These are phyloP conservation scores for Melanotaenia boesemani DNA, from an alignment of 2,797 vertebrate species.

Conservation along the genomic window DNA sequence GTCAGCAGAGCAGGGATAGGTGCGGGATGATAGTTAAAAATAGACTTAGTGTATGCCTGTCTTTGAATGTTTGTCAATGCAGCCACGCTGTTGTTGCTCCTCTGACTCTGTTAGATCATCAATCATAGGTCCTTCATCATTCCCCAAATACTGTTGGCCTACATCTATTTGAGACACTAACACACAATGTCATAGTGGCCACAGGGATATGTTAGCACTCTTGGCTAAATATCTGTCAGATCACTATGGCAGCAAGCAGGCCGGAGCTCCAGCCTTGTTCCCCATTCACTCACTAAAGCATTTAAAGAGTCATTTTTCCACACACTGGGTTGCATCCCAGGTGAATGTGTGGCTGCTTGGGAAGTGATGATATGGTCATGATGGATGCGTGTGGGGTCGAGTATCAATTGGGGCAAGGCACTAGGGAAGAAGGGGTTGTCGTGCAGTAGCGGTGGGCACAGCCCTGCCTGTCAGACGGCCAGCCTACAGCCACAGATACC, in stretches of 20 bases:
- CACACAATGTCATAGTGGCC: constrained; percentile 80
- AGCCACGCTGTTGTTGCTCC: constrained; percentile 49
- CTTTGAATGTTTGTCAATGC: constrained; percentile 20
- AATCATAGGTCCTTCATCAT: constrained; percentile 87
- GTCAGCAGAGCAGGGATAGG: constrained; percentile 15
- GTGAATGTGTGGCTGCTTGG: constrained; percentile 77
- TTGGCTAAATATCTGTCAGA: constrained; percentile 84
- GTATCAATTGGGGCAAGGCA: constrained; percentile 83
- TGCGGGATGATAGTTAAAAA: constrained; percentile 45
- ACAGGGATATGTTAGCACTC: constrained; percentile 73
- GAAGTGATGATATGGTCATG: constrained; percentile 82
- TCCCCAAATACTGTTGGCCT: constrained; percentile 78
- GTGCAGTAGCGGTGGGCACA: constrained; percentile 72
- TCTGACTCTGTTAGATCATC: constrained; percentile 82
- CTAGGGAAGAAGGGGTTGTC: constrained; percentile 77
- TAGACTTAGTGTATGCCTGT: constrained; percentile 36
- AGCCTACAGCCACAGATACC: constrained; percentile 82
- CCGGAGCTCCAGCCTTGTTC: constrained; percentile 66
- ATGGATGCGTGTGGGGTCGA: constrained; percentile 84
- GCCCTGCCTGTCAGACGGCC: constrained; percentile 82
- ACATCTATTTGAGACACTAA: constrained; percentile 74
- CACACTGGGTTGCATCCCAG: constrained; percentile 74
- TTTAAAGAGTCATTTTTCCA: constrained; percentile 75
- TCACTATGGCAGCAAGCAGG: constrained; percentile 76
- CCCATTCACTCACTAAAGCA: constrained; percentile 53